Base-by-base conservation (phyloP, 2,888 invertebrate genomes). In the Melitaea athalia region DNA sequence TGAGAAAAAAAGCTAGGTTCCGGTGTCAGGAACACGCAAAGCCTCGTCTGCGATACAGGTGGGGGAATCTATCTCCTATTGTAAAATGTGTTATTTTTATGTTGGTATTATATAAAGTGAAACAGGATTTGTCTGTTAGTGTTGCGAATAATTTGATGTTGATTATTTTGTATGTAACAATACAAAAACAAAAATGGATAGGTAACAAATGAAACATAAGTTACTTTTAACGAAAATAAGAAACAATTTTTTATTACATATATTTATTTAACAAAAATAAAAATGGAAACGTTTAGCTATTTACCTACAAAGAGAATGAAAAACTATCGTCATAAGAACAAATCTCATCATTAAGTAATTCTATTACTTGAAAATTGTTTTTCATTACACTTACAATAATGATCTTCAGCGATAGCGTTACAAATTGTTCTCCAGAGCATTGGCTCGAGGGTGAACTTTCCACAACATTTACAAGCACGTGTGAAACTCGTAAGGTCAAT, bases 1-100 rank as follows among this genome's bases (percentile, higher is more conserved):
- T 74, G 82, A 83, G 85, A 86, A 87, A 89, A n/a, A 87, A 89
- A 86, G 82, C 83, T 77, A 79, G 79, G 86, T 87, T 90, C 88
- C 91, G 88, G 86, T 88, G 88, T 89, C 87, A 87, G 82, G 74
- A 75, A 81, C 88, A 89, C 84, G 85, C 87, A 78, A 85, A 74
- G 75, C 74, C 52, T 60, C 59, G 62, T 52, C 33, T n/a, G 47
- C 49, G 59, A 62, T 60, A 60, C 72, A 72, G 72, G 70, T 72
- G 64, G 53, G 63, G 64, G 57, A 72, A 72, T 69, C 63, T 73
- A 69, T 67, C 62, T 73, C 69, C 68, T 73, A 72, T 70, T 68
- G 65, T 66, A 17, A 45, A 70, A 73, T 67, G 70, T 68, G 68
- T 64, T 24, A 55, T 70, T 57, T 68, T 72, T 70, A 59, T 67